A percentile compares a stretch with the other conserved stretches of the same genome.
Evolutionary conservation across 1,140 invertebrate genomes (phyloP).

Genomic region (Trachymyrmex cornetzi): DNA sequence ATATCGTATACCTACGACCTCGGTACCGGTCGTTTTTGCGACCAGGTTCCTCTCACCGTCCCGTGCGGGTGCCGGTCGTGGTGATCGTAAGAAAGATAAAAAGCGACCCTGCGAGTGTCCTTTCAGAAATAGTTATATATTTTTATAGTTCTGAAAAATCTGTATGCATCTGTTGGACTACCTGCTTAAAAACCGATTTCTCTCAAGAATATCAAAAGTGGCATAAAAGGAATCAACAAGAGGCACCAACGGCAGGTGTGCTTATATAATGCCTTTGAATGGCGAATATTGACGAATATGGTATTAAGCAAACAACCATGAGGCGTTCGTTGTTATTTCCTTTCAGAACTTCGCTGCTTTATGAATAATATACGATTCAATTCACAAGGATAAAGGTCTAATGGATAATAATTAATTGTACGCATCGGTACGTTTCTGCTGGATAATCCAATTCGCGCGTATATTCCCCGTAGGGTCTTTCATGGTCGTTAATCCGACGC

Average conservation of each 20-base stretch:
- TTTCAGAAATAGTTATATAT: slow-evolving; percentile 28
- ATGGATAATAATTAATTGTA: slow-evolving; percentile 43
- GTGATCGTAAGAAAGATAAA: slow-evolving; percentile 26
- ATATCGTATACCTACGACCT: slow-evolving; percentile 84
- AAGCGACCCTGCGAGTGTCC: not conserved
- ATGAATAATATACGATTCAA: slow-evolving; percentile 38
- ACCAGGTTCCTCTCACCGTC: not conserved
- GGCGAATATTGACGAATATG: not conserved
- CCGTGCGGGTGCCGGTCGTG: not conserved
- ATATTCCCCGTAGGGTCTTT: slow-evolving; percentile 4
- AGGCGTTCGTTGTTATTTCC: not conserved
- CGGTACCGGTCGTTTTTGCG: slow-evolving; percentile 63
- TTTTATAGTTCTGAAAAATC: not conserved
- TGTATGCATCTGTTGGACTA: not conserved
- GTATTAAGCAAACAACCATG: not conserved
- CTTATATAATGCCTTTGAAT: not conserved
- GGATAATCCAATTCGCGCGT: slow-evolving; percentile 38
- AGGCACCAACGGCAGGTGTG: slow-evolving; percentile 17
- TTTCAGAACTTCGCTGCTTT: not conserved
- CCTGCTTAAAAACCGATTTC: slow-evolving; percentile 36
- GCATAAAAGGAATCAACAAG: not conserved
- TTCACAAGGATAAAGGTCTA: slow-evolving; percentile 36
- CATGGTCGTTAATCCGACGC: slow-evolving; percentile 43
- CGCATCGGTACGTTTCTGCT: slow-evolving; percentile 23
- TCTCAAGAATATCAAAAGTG: not conserved